Evolutionary conservation across 2,888 invertebrate species (phyloP).

Genomic region (Celastrina argiolus): DNA sequence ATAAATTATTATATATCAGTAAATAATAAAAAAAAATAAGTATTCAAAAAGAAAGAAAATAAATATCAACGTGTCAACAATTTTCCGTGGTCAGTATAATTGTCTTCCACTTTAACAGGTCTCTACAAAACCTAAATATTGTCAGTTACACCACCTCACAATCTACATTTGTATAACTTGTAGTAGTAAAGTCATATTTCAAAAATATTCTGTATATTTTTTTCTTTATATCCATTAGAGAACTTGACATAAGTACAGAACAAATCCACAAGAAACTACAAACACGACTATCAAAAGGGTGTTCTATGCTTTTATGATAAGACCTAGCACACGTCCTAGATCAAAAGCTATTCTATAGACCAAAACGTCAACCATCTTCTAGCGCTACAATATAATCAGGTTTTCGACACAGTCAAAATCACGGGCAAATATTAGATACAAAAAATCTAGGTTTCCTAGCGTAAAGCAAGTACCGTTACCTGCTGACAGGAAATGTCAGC

Average conservation of each 20-base stretch:
- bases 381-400: conserved; percentile 36
- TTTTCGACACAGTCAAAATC: conserved; percentile 34
- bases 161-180: not conserved
- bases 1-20: too few relatives aligned
- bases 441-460: conserved; percentile 56
- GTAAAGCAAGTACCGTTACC: conserved; percentile 63
- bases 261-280: not conserved
- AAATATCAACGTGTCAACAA: not conserved
- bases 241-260: not conserved
- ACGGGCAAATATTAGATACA: conserved; percentile 36
- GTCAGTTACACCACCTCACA: not conserved
- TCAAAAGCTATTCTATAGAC: conserved; percentile 34
- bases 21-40: too few relatives aligned
- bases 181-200: not conserved
- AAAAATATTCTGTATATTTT: not conserved
- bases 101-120: not conserved
- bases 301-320: conserved; percentile 29
- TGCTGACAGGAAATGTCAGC: conserved; percentile 78
- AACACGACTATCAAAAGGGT: conserved; percentile 34
- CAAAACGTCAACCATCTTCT: conserved; percentile 34
- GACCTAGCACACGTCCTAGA: conserved; percentile 44
- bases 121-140: not conserved
- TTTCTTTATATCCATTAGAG: not conserved
- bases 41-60: too few relatives aligned
- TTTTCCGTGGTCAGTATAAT: too few relatives aligned